Conservation (phyloP, 1,140 invertebrate genomes). For the Adoxophyes honmai region DNA sequence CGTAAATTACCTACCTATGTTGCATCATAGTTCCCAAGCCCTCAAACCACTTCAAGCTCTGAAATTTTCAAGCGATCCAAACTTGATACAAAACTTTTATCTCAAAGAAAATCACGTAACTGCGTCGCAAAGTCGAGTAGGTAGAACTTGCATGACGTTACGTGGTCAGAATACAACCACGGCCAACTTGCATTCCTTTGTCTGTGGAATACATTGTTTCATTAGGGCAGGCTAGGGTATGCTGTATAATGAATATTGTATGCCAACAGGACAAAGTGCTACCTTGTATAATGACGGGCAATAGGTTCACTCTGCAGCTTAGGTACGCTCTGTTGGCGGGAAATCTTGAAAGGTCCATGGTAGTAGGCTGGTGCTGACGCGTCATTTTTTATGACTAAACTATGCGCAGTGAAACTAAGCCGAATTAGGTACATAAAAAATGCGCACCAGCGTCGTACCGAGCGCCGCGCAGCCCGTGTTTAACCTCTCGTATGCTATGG, state of each 20-base stretch:
- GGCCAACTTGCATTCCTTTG: slow-evolving; percentile 18
- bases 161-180: slow-evolving; percentile 14
- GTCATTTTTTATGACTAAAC: no score
- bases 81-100: neutral
- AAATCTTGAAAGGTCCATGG: no score
- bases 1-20: no score
- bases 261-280: slow-evolving; percentile 28
- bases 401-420: no score
- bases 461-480: no score
- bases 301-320: no score
- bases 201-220: slow-evolving; percentile 52
- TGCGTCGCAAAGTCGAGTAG: neutral
- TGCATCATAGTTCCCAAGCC: no score
- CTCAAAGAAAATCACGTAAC: neutral
- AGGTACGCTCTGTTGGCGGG: no score
- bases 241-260: slow-evolving; percentile 50
- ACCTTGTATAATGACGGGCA: slow-evolving; percentile 33
- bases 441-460: no score
- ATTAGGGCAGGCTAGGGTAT: slow-evolving; percentile 41
- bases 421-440: no score
- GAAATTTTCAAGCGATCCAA: slow-evolving; percentile 7
- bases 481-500: no score
- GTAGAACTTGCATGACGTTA: slow-evolving; percentile 18
- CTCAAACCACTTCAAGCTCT: neutral
- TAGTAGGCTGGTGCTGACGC: no score